These are phyloP conservation scores for Mastomys coucha DNA, from an alignment of 2,113 vertebrate genomes.

Conservation along the genomic window DNA sequence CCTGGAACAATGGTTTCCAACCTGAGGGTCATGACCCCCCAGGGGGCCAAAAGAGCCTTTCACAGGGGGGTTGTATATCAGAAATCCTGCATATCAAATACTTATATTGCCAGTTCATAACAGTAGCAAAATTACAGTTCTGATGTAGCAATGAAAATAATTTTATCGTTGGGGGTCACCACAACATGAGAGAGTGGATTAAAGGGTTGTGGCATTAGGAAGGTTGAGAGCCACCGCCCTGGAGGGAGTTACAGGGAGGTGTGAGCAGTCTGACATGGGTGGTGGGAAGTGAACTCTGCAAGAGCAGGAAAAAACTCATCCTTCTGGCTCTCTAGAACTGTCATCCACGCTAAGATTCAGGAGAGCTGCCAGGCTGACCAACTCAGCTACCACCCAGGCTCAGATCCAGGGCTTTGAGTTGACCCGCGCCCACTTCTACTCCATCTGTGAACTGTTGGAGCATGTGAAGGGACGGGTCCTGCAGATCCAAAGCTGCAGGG, in stretches of 20 bases:
- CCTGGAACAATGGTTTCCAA: not conserved
- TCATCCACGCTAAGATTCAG: not conserved
- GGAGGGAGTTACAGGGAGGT: not conserved
- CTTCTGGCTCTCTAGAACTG: not conserved
- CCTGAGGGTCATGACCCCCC: not conserved
- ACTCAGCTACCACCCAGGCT: not conserved
- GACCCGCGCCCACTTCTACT: not conserved
- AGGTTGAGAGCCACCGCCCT: not conserved
- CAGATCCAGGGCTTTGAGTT: not conserved
- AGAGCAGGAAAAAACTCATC: no score
- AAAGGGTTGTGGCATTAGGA: not conserved
- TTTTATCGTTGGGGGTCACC: not conserved
- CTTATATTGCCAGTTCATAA: not conserved
- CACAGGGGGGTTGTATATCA: not conserved
- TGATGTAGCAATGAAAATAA: not conserved
- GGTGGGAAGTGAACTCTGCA: not conserved
- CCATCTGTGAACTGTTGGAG: not conserved
- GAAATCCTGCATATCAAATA: not conserved
- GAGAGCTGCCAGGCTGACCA: not conserved
- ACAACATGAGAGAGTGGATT: not conserved
- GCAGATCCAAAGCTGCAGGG: no score
- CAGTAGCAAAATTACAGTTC: not conserved
- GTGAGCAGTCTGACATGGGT: not conserved
- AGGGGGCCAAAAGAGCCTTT: not conserved
- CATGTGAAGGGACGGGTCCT: not conserved